These are phyloP conservation scores for Clepsis dumicolana DNA, from an alignment of 2,888 invertebrate species.

Conservation along the genomic window DNA sequence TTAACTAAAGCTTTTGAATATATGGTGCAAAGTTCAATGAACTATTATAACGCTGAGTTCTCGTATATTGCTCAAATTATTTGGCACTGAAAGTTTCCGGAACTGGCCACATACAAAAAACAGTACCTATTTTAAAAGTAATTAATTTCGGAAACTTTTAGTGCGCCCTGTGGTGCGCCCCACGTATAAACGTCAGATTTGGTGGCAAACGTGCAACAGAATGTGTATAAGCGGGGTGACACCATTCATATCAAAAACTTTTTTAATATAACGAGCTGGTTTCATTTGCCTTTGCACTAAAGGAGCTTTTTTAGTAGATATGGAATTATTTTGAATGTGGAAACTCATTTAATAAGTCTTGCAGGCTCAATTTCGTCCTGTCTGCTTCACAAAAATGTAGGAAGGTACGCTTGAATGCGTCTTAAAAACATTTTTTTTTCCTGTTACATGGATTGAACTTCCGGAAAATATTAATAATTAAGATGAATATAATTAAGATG, in stretches of 20 bases:
- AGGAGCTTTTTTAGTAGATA: slow-evolving; percentile 44
- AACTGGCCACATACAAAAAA: too few relatives aligned
- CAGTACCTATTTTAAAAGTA: too few relatives aligned
- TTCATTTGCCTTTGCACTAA: slow-evolving; percentile 53
- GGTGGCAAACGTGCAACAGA: slow-evolving; percentile 47
- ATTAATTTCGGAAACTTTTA: too few relatives aligned
- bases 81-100: too few relatives aligned
- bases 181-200: slow-evolving; percentile 58
- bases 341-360: not conserved
- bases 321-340: not conserved
- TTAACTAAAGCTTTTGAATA: not conserved
- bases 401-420: too few relatives aligned
- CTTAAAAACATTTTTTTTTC: too few relatives aligned
- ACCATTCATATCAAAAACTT: slow-evolving; percentile 44
- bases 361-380: not conserved
- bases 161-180: too few relatives aligned
- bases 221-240: slow-evolving; percentile 13
- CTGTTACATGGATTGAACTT: too few relatives aligned
- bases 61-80: too few relatives aligned
- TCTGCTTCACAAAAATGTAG: too few relatives aligned
- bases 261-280: slow-evolving; percentile 58
- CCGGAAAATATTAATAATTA: too few relatives aligned
- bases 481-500: too few relatives aligned
- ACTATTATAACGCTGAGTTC: slow-evolving; percentile 46
- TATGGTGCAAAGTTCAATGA: not conserved